Conservation (phyloP, 2,113 vertebrate species). For the Melozone crissalis region DNA sequence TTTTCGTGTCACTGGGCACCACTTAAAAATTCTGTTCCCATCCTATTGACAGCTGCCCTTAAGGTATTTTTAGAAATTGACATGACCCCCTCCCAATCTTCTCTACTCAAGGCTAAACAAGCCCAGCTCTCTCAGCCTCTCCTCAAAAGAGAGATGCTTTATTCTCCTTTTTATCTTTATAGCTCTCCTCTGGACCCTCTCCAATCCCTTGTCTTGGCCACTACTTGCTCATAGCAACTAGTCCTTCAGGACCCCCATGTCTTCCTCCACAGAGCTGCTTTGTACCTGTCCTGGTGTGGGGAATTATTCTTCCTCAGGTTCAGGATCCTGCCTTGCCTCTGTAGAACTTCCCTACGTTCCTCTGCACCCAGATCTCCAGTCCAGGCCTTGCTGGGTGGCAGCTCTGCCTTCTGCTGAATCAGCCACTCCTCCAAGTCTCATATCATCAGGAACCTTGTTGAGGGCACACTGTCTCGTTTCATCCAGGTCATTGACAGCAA, state of each 20-base stretch:
- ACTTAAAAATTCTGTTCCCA: background rate
- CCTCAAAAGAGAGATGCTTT: background rate
- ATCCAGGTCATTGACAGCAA: background rate
- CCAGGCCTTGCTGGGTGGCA: background rate
- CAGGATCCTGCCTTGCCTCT: background rate
- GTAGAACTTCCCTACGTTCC: background rate
- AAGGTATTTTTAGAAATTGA: background rate
- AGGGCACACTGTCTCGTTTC: fast-evolving
- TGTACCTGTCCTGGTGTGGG: background rate
- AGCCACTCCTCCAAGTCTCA: background rate
- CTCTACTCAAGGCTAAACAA: background rate
- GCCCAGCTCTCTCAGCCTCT: background rate
- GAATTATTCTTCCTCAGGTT: background rate
- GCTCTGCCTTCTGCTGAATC: background rate
- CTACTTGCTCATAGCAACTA: background rate
- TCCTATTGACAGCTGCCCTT: background rate
- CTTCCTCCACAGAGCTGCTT: background rate
- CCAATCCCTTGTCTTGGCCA: background rate
- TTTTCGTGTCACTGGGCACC: background rate
- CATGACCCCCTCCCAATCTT: background rate
- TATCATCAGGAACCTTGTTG: background rate
- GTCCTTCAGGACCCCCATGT: fast-evolving
- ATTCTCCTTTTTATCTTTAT: background rate
- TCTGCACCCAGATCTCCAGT: background rate
- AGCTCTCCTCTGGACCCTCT: background rate